phyloP scores from a whole-genome alignment of 2,888 invertebrate species.

The Ligdia adustata region DNA sequence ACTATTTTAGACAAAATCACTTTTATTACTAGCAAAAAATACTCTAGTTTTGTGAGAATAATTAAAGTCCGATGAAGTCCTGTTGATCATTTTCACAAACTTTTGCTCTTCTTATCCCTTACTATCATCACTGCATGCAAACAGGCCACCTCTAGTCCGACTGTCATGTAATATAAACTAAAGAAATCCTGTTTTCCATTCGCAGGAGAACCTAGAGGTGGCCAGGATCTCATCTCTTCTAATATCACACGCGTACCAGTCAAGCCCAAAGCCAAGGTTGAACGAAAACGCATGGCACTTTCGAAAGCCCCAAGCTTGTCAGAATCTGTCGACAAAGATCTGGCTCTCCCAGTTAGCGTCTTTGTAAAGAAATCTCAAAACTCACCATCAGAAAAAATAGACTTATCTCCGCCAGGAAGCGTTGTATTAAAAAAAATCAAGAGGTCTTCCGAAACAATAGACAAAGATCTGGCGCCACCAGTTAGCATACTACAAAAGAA shows the following conservation, averaged over 20 bases:
- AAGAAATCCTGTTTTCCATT: slow-evolving; percentile 63
- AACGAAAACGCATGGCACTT: background rate
- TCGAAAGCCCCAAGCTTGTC: background rate
- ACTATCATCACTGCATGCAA: slow-evolving; percentile 35
- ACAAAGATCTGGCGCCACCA: slow-evolving; percentile 24
- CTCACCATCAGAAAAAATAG: slow-evolving; percentile 60
- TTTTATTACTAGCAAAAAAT: no score
- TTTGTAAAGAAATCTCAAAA: slow-evolving; percentile 27
- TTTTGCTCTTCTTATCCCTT: no score
- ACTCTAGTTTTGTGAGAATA: no score
- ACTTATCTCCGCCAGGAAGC: no score
- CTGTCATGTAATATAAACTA: slow-evolving; percentile 32
- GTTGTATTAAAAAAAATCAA: no score
- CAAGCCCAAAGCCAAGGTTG: background rate
- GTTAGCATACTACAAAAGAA: slow-evolving; percentile 24
- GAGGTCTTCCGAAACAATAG: background rate
- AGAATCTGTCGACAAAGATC: slow-evolving; percentile 1
- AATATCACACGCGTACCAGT: slow-evolving; percentile 9
- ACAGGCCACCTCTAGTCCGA: slow-evolving; percentile 57
- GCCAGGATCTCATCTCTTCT: slow-evolving; percentile 53
- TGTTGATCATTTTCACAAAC: no score
- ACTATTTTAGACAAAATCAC: no score
- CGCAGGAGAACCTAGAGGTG: slow-evolving; percentile 70
- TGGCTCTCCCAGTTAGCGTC: slow-evolving; percentile 27
- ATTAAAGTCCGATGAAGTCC: no score